Conservation (phyloP, 2,888 invertebrate species). For the Parnassius smintheus region DNA sequence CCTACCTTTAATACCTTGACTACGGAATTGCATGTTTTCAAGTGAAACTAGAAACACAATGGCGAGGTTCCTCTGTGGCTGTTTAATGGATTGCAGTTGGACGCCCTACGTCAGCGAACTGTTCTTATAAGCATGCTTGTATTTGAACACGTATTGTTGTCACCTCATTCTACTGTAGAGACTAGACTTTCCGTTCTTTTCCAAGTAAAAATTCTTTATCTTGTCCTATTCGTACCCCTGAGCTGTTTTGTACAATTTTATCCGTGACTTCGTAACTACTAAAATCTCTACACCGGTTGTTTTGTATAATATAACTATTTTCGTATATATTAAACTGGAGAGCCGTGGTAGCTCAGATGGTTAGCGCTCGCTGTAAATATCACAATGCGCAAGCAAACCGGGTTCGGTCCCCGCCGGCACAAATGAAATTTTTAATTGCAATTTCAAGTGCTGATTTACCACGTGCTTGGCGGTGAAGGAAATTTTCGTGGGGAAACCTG, state of each 20-base stretch:
- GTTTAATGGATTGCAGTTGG: slow-evolving; percentile 43
- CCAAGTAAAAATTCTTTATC: background rate
- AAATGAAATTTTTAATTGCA: too few species aligned
- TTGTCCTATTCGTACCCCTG: background rate
- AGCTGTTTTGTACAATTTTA: background rate
- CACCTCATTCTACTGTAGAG: slow-evolving; percentile 9
- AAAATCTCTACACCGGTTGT: too few species aligned
- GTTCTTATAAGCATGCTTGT: slow-evolving; percentile 12
- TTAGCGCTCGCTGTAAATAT: too few species aligned
- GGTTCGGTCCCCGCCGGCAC: too few species aligned
- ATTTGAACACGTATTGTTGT: slow-evolving; percentile 12
- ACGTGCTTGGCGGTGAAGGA: too few species aligned
- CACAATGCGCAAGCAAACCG: too few species aligned
- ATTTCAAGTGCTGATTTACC: too few species aligned
- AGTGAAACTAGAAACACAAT: slow-evolving; percentile 58
- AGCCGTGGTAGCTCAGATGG: background rate
- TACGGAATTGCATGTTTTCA: slow-evolving; percentile 30
- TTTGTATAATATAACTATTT: too few species aligned
- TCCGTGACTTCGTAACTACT: too few species aligned
- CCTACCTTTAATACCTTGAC: background rate
- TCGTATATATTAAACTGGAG: too few species aligned
- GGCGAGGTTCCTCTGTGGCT: slow-evolving; percentile 50
- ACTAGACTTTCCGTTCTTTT: slow-evolving; percentile 3
- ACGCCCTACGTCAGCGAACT: slow-evolving; percentile 43
- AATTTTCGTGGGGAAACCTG: too few species aligned